These are phyloP conservation scores for Himalopsyche japonica DNA, from an alignment of 2,888 invertebrate species.

Conservation along the genomic window DNA sequence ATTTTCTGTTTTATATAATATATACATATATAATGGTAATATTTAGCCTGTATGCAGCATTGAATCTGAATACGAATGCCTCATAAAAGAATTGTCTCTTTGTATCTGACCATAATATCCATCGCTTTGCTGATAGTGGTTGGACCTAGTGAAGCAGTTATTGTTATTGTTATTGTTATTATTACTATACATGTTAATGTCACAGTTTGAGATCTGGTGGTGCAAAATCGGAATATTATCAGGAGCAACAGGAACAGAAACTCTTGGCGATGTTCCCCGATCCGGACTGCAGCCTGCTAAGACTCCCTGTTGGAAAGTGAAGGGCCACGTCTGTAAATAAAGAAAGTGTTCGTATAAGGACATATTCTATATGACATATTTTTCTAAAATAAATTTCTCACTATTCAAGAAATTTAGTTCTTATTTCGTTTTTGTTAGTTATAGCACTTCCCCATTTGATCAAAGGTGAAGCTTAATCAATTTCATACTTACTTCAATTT, in stretches of 20 bases:
- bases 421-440: too few species aligned
- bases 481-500: too few species aligned
- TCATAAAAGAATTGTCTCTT: slow-evolving; percentile 26
- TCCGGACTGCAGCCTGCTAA: slow-evolving; percentile 49
- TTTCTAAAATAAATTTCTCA: too few species aligned
- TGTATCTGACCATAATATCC: slow-evolving; percentile 41
- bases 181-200: slow-evolving; percentile 40
- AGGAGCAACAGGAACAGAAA: neutral
- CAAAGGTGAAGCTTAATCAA: too few species aligned
- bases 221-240: slow-evolving; percentile 44
- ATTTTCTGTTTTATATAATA: too few species aligned
- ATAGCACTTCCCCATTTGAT: too few species aligned
- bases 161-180: slow-evolving; percentile 37
- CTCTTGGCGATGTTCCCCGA: slow-evolving; percentile 41
- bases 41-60: slow-evolving; percentile 31
- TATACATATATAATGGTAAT: too few species aligned
- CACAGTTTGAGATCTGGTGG: slow-evolving; percentile 36
- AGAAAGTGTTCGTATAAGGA: neutral
- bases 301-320: slow-evolving; percentile 71
- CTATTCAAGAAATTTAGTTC: too few species aligned
- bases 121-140: slow-evolving; percentile 51
- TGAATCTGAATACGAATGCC: slow-evolving; percentile 34
- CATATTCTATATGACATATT: too few species aligned
- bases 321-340: slow-evolving; percentile 77
- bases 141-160: slow-evolving; percentile 28